Conservation (phyloP, 2,888 invertebrate genomes). For the Lampropteryx suffumata region DNA sequence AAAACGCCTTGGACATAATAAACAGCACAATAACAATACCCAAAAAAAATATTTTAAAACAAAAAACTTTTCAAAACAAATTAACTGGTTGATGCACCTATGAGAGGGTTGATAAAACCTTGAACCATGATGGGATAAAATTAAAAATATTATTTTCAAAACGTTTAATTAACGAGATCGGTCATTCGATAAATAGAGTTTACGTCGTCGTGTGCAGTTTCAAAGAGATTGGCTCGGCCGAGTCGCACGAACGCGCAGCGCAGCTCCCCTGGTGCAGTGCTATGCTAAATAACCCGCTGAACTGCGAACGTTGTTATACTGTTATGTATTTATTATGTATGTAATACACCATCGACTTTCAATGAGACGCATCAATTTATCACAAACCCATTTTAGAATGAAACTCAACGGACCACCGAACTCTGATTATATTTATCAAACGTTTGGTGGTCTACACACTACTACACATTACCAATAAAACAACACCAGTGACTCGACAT, state of each 20-base stretch:
- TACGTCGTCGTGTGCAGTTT: constrained; percentile 60
- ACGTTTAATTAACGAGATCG: constrained; percentile 65
- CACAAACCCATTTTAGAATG: constrained; percentile 25
- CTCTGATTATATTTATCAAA: constrained; percentile 17
- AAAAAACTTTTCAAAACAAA: too few relatives aligned
- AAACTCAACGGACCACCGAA: constrained; percentile 23
- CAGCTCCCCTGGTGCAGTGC: constrained; percentile 40
- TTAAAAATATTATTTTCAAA: constrained; percentile 7
- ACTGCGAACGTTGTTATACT: constrained; percentile 18
- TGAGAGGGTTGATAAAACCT: too few relatives aligned
- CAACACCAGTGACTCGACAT: too few relatives aligned
- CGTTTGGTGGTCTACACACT: not conserved
- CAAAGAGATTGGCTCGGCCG: constrained; percentile 62
- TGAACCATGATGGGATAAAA: not conserved
- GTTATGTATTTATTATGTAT: constrained; percentile 5
- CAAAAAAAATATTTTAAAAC: too few relatives aligned
- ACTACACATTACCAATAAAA: too few relatives aligned
- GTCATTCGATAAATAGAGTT: constrained; percentile 66
- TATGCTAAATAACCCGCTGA: constrained; percentile 36
- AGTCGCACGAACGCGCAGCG: constrained; percentile 45
- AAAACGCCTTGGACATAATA: constrained; percentile 6
- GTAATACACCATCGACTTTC: constrained; percentile 14
- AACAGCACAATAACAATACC: too few relatives aligned
- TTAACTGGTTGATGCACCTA: too few relatives aligned
- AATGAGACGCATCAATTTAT: constrained; percentile 34